These are phyloP conservation scores for Diorhabda sublineata DNA, from an alignment of 1,140 invertebrate species.

Conservation along the genomic window DNA sequence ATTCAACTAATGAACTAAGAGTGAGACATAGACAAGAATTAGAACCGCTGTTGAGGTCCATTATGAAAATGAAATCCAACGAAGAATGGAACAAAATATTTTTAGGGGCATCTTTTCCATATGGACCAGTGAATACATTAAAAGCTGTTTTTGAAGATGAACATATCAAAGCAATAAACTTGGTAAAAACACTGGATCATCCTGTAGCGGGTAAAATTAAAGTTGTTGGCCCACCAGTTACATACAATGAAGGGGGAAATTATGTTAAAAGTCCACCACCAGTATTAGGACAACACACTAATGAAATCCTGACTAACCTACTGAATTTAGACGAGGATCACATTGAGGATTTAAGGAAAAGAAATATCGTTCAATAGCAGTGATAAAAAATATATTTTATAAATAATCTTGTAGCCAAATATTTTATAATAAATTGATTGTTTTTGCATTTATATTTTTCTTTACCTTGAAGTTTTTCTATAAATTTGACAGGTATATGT, in stretches of 20 bases:
- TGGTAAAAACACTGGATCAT: slow-evolving; percentile 77
- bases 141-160: slow-evolving; percentile 82
- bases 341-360: slow-evolving; percentile 55
- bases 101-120: slow-evolving; percentile 73
- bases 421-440: slow-evolving; percentile 7
- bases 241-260: slow-evolving; percentile 70
- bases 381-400: neutral
- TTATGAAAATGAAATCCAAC: slow-evolving; percentile 65
- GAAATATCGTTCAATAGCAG: slow-evolving; percentile 55
- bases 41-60: slow-evolving; percentile 57
- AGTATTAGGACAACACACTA: slow-evolving; percentile 81
- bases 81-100: slow-evolving; percentile 75
- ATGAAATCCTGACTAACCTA: slow-evolving; percentile 65
- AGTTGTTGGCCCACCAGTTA: slow-evolving; percentile 82
- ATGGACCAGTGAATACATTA: slow-evolving; percentile 86
- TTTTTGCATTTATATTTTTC: neutral
- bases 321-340: slow-evolving; percentile 62
- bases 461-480: too few relatives aligned
- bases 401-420: neutral
- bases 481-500: too few relatives aligned
- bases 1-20: slow-evolving; percentile 65
- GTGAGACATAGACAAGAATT: slow-evolving; percentile 74
- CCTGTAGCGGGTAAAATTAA: slow-evolving; percentile 66
- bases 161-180: slow-evolving; percentile 69
- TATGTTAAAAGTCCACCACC: slow-evolving; percentile 73